Evolutionary conservation across 2,888 invertebrate species (phyloP), one percentile per base, ranked within the genome.

Genomic region (Salticus scenicus): DNA sequence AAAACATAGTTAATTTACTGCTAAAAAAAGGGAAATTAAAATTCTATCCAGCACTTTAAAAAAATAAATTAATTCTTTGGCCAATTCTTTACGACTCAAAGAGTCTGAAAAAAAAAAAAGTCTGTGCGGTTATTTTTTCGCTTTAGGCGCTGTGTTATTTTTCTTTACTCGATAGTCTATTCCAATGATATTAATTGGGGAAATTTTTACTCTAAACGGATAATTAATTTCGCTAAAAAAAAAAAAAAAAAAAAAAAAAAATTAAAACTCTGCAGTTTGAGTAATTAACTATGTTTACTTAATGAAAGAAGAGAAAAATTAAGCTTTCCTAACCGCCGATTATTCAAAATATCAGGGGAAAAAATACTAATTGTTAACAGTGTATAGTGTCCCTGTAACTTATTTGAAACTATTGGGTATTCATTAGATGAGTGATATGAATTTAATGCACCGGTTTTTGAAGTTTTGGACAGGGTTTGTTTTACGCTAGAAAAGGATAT

Each of bases 141-240:
- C 57, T 24, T 7, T 5, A 24, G 24, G 20, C 57, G 20, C 20
- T 24, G 57, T 12, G 24, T 57, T 57, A 57, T 57, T 57, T 57
- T 24, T 57, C 57, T 24, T 57, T 57, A 47, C 57, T 24, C 17
- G 57, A 57, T 57, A 57, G 57, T 1, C 57, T 57, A 57, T 57
- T 7, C 20, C 5, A 57, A 20, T 57, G 57, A 57, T 57, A 57
- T 57, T 57, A 57, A 57, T 57, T 57, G 57, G 57, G 2, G 57
- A 57, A n/a, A 57, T 57, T 57, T 57, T 57, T 57, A 57, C 57
- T 57, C 24, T 57, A 57, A 57, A 57, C 57, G 57, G 57, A 24
- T 57, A 57, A 57, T 57, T 57, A 57, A 57, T 57, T 57, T 57
- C 24, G 17, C 24, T n/a, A n/a, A n/a, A n/a, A n/a, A n/a, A n/a